A percentile compares a stretch with the other conserved stretches of the same genome.
Evolutionary conservation across 92 coral and sea anemone species (phyloP).

Genomic region (Epizoanthus stellaris): DNA sequence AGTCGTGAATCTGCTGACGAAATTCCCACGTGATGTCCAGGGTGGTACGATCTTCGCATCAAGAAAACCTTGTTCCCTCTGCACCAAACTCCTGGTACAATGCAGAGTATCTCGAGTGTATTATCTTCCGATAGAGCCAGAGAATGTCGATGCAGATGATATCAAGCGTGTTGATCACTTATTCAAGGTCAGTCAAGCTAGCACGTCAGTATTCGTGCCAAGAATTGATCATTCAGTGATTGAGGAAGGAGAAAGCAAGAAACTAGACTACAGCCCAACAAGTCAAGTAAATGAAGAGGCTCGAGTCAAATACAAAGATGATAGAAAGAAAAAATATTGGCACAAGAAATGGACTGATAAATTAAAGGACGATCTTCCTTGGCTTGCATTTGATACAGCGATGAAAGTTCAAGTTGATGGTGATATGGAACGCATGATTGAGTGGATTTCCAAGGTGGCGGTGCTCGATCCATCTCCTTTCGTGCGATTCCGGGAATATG

Average conservation of each 20-base stretch:
- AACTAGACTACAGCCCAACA: background rate
- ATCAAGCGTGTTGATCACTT: constrained; percentile 54
- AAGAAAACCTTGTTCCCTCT: constrained; percentile 73
- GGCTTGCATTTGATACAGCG: constrained; percentile 63
- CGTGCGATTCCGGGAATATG: constrained; percentile 28
- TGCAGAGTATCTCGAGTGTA: constrained; percentile 62
- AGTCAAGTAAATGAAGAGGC: background rate
- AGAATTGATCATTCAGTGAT: constrained; percentile 34
- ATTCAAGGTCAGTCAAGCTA: constrained; percentile 67
- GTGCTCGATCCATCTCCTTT: constrained; percentile 29
- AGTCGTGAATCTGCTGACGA: constrained; percentile 64
- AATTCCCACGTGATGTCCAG: constrained; percentile 38
- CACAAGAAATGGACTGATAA: constrained; percentile 22
- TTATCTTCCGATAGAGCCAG: constrained; percentile 69
- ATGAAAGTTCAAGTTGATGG: constrained; percentile 45
- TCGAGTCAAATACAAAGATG: background rate
- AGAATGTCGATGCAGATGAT: constrained; percentile 30
- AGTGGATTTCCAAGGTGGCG: constrained; percentile 71
- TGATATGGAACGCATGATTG: constrained; percentile 61
- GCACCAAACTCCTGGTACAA: constrained; percentile 77
- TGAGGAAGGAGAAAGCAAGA: background rate
- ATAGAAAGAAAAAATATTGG: background rate
- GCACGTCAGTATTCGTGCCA: constrained; percentile 61
- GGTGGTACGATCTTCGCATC: constrained; percentile 62
- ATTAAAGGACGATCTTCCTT: constrained; percentile 56